Evolutionary conservation across 2,113 vertebrate genomes (phyloP).

Genomic region (Pycnonotus jocosus): DNA sequence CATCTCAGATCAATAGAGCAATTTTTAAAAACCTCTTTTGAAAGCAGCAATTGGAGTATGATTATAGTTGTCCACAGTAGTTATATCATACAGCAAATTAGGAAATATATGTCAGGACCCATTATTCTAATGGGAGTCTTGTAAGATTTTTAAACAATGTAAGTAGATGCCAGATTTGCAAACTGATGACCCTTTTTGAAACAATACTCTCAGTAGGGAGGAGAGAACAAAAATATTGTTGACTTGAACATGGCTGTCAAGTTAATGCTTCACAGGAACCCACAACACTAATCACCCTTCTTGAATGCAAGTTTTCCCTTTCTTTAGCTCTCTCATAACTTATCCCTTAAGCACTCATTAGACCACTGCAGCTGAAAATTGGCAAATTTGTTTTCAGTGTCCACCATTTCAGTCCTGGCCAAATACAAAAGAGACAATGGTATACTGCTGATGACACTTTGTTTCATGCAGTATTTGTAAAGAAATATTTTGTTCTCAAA

Average conservation of each 20-base stretch:
- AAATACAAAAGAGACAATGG: neutral
- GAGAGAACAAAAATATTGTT: slow-evolving; percentile 15
- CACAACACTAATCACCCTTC: neutral
- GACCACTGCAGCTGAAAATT: neutral
- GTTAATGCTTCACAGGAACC: neutral
- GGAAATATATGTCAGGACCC: slow-evolving; percentile 42
- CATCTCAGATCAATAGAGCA: neutral
- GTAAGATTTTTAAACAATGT: slow-evolving; percentile 33
- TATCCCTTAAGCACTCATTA: neutral
- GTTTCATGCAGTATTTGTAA: neutral
- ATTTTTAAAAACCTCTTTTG: slow-evolving; percentile 2
- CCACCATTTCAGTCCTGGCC: neutral
- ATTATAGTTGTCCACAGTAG: slow-evolving; percentile 43
- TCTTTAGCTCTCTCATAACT: neutral
- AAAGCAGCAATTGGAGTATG: slow-evolving; percentile 19
- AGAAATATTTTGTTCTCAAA: neutral
- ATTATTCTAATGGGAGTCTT: slow-evolving; percentile 55
- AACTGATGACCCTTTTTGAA: neutral
- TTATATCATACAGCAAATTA: slow-evolving; percentile 58
- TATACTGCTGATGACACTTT: neutral
- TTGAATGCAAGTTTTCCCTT: slow-evolving; percentile 16
- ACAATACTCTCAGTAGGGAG: slow-evolving; percentile 2
- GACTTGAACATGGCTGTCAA: slow-evolving; percentile 17
- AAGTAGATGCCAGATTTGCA: slow-evolving; percentile 17
- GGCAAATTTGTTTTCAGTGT: neutral